Conservation (phyloP, 2,888 invertebrate species). For the Ditula angustiorana region DNA sequence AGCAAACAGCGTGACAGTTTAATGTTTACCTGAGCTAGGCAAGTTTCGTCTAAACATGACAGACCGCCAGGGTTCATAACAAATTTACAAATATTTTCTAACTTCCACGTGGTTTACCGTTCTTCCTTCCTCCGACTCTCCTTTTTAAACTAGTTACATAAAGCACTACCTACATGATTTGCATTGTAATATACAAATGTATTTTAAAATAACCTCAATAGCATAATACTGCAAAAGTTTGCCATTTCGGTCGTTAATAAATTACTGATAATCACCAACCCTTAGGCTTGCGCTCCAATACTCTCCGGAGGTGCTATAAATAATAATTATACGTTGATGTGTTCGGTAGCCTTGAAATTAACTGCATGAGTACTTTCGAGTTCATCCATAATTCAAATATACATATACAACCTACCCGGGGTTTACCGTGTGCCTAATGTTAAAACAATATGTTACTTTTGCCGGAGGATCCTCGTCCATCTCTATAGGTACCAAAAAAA, state of each 20-base stretch:
- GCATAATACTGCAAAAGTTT: background rate
- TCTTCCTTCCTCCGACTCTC: background rate
- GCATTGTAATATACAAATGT: background rate
- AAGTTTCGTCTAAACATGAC: background rate
- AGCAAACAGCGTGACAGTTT: constrained; percentile 7
- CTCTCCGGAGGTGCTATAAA: background rate
- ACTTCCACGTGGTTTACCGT: constrained; percentile 1
- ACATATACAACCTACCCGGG: too few species aligned
- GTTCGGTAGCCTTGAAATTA: constrained; percentile 4
- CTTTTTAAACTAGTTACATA: background rate
- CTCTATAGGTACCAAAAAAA: background rate
- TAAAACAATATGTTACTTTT: constrained; percentile 13
- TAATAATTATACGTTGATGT: constrained; percentile 8
- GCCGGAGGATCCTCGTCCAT: background rate
- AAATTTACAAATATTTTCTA: constrained; percentile 3
- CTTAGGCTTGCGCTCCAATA: background rate
- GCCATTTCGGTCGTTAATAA: background rate
- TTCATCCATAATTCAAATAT: background rate
- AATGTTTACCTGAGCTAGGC: background rate
- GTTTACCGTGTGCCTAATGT: background rate
- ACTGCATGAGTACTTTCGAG: background rate
- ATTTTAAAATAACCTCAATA: background rate
- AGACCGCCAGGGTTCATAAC: background rate
- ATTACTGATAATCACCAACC: constrained; percentile 9
- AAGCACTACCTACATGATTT: too few species aligned